These are phyloP conservation scores for Drosophila borborema DNA, from an alignment of 2,888 invertebrate species.

Conservation along the genomic window DNA sequence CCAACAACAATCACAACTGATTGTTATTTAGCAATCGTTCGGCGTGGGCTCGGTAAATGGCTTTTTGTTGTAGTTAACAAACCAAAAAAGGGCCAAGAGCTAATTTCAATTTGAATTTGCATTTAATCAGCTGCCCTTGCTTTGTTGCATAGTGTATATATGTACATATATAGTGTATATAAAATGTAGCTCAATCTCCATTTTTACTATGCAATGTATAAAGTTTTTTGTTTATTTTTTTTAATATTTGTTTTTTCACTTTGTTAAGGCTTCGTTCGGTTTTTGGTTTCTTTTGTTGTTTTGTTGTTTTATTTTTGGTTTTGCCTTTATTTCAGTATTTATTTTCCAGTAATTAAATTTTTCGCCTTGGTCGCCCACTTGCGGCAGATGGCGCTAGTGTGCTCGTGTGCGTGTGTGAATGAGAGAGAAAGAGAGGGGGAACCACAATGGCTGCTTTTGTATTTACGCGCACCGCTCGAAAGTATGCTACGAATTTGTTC, in stretches of 20 bases:
- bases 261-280: constrained; percentile 36
- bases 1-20: constrained; percentile 23
- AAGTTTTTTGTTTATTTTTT: constrained; percentile 10
- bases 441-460: constrained; percentile 13
- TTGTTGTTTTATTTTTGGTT: constrained; percentile 41
- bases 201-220: constrained; percentile 9
- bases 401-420: not conserved
- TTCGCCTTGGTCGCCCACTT: constrained; percentile 54
- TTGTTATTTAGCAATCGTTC: constrained; percentile 48
- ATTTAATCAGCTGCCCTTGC: not conserved
- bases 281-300: constrained; percentile 52
- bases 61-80: constrained; percentile 4
- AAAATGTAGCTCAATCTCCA: constrained; percentile 18
- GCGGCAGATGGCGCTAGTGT: not conserved
- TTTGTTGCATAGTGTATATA: constrained; percentile 2
- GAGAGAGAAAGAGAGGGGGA: not conserved
- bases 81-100: constrained; percentile 6
- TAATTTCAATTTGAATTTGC: constrained; percentile 17
- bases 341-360: constrained; percentile 73
- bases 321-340: constrained; percentile 64
- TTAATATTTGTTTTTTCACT: constrained; percentile 23
- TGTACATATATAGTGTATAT: no score
- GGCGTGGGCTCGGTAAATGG: constrained; percentile 15
- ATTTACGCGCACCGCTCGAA: constrained; percentile 2
- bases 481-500: constrained; percentile 20